phyloP scores from a whole-genome alignment of 2,888 invertebrate genomes.

The Ypsolopha scabrella region DNA sequence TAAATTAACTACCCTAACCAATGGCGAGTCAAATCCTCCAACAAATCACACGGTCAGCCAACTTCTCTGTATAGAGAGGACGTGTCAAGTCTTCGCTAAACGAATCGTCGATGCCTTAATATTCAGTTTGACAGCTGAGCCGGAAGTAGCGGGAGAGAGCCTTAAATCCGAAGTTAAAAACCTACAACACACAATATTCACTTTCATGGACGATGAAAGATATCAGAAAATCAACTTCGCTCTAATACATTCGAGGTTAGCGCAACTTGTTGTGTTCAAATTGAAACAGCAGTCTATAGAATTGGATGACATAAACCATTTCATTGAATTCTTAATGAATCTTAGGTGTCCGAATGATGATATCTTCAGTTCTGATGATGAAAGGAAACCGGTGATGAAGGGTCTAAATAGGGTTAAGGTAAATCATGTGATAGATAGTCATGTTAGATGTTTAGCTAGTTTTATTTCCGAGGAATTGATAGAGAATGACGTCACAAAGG shows the following conservation, averaged over 20 bases:
- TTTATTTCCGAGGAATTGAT: conserved; percentile 53
- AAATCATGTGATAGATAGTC: conserved; percentile 39
- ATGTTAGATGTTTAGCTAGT: conserved; percentile 53
- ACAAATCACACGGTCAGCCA: conserved; percentile 52
- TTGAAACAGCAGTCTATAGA: conserved; percentile 57
- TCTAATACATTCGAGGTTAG: conserved; percentile 74
- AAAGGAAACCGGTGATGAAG: conserved; percentile 37
- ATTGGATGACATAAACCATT: conserved; percentile 45
- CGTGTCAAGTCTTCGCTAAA: conserved; percentile 75
- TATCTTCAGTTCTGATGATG: conserved; percentile 71
- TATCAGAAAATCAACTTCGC: conserved; percentile 75
- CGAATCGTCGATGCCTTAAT: conserved; percentile 74
- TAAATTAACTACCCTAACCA: conserved; percentile 19
- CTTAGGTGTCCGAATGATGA: conserved; percentile 59
- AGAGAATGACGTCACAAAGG: conserved; percentile 38
- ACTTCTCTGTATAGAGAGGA: conserved; percentile 51
- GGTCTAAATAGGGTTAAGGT: conserved; percentile 39
- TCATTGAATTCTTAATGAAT: conserved; percentile 46
- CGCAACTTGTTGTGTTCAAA: conserved; percentile 72
- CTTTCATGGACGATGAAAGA: conserved; percentile 76
- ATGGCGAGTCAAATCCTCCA: conserved; percentile 32
- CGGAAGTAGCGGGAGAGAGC: conserved; percentile 66
- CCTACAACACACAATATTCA: conserved; percentile 74
- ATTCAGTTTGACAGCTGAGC: conserved; percentile 66
- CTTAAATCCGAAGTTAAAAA: conserved; percentile 77